These are phyloP conservation scores for Drosophila prosaltans DNA, from an alignment of 1,140 invertebrate species.

Conservation along the genomic window DNA sequence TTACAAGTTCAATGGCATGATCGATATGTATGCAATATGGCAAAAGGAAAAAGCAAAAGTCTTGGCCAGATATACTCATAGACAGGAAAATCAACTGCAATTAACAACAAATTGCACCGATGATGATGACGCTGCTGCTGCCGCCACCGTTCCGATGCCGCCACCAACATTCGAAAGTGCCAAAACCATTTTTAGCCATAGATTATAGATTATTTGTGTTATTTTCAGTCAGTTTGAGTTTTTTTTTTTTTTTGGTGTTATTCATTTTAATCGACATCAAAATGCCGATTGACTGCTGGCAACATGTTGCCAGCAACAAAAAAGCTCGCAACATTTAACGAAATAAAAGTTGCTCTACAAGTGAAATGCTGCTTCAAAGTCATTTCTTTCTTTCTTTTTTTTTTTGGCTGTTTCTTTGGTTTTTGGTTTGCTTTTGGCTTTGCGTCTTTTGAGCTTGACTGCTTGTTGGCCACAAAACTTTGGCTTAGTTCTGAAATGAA, in stretches of 20 bases:
- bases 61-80: slow-evolving; percentile 42
- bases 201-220: slow-evolving; percentile 74
- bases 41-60: slow-evolving; percentile 67
- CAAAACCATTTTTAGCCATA: slow-evolving; percentile 62
- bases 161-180: slow-evolving; percentile 68
- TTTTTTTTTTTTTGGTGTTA: slow-evolving; percentile 26
- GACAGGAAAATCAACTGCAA: slow-evolving; percentile 79
- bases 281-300: slow-evolving; percentile 27
- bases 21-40: slow-evolving; percentile 25
- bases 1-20: slow-evolving; percentile 67
- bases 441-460: slow-evolving; percentile 49
- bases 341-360: slow-evolving; percentile 37
- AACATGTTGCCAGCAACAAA: slow-evolving; percentile 65
- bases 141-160: neutral
- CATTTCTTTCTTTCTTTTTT: neutral
- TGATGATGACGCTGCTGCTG: slow-evolving; percentile 1
- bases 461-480: slow-evolving; percentile 47
- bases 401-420: slow-evolving; percentile 1
- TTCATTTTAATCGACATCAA: slow-evolving; percentile 49
- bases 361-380: slow-evolving; percentile 44
- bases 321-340: slow-evolving; percentile 8
- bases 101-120: slow-evolving; percentile 70
- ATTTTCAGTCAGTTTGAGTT: neutral
- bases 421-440: slow-evolving; percentile 27
- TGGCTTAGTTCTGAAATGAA: slow-evolving; percentile 78